Conservation (phyloP, 2,797 vertebrate genomes). For the Microcaecilia unicolor region DNA sequence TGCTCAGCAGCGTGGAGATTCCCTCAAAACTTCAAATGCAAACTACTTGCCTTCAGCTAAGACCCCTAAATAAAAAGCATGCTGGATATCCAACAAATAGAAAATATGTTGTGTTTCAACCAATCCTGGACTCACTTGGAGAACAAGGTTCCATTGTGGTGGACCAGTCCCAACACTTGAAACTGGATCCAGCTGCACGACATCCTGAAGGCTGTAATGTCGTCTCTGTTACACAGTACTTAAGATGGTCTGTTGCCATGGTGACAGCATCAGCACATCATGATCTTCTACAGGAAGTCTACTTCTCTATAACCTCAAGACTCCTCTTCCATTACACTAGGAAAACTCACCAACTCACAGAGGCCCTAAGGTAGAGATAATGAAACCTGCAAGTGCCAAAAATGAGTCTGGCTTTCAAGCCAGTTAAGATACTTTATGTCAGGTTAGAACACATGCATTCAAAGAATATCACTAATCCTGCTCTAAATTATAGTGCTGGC, state of each 20-base stretch:
- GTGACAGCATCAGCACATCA: too few relatives aligned
- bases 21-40: conserved; percentile 9
- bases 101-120: not conserved
- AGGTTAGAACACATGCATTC: too few relatives aligned
- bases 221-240: not conserved
- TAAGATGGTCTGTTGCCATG: not conserved
- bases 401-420: too few relatives aligned
- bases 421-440: too few relatives aligned
- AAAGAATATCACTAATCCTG: too few relatives aligned
- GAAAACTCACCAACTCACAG: too few relatives aligned
- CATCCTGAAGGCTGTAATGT: not conserved
- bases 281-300: not conserved
- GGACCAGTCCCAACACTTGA: not conserved
- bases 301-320: not conserved
- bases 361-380: too few relatives aligned
- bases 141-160: not conserved
- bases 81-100: not conserved
- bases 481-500: too few relatives aligned
- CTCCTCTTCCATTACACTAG: not conserved
- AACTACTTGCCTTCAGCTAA: not conserved
- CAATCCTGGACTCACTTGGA: not conserved
- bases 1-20: conserved; percentile 16
- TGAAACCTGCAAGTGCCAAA: too few relatives aligned
- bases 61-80: not conserved
- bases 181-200: not conserved